A percentile compares a stretch with the other conserved stretches of the same genome.
These are phyloP conservation scores for Phacellophora camtschatica DNA, from an alignment of 30 jellyfish, hydroid and myxozoan genomes.

Conservation along the genomic window DNA sequence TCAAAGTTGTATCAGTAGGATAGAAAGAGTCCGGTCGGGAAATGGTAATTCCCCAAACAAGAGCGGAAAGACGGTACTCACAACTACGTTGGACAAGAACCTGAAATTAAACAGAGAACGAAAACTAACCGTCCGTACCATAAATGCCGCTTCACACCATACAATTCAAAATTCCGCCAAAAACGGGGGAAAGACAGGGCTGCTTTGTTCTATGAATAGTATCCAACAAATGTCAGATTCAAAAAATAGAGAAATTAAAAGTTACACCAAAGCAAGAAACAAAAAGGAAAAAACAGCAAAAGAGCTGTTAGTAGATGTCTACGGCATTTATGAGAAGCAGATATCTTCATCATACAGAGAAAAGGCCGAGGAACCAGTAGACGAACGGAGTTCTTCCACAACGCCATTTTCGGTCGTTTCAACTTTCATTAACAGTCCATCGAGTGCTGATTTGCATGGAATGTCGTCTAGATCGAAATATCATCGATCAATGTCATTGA, in stretches of 20 bases:
- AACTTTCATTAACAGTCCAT: too few relatives aligned
- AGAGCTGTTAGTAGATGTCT: constrained; percentile 11
- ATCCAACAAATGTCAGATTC: background rate
- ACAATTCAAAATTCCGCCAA: background rate
- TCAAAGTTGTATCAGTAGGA: too few relatives aligned
- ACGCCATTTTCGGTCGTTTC: background rate
- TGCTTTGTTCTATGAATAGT: background rate
- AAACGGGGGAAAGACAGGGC: background rate
- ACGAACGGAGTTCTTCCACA: background rate
- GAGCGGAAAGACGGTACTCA: background rate
- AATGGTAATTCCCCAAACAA: background rate
- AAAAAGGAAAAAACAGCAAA: background rate
- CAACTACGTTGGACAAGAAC: background rate
- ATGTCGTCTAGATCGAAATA: background rate
- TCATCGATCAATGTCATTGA: constrained; percentile 31
- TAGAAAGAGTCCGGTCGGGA: background rate
- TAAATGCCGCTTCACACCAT: background rate
- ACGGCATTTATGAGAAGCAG: constrained; percentile 16
- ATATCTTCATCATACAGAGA: constrained; percentile 13
- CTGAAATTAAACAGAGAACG: background rate
- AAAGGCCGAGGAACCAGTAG: constrained; percentile 14
- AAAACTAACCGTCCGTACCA: background rate
- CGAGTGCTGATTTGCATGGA: background rate
- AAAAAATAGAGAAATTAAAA: background rate
- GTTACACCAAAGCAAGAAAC: background rate